Evolutionary conservation across 2,113 vertebrate species (phyloP).

Genomic region (Athene cunicularia): DNA sequence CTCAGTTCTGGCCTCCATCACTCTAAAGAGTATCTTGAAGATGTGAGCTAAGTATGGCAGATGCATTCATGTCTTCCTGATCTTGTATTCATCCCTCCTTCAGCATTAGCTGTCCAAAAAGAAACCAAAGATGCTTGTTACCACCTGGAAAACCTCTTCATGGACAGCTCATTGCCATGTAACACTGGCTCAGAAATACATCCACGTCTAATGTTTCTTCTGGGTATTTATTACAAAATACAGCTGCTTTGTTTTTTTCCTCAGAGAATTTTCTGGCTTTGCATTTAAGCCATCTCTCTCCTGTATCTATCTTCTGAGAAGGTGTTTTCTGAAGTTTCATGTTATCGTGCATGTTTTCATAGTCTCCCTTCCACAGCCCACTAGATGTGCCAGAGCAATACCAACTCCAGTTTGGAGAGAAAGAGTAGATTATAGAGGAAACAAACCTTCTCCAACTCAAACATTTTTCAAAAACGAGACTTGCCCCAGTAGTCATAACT

Average conservation of each 20-base stretch:
- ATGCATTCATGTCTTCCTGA: background rate
- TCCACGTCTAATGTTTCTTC: background rate
- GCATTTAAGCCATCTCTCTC: background rate
- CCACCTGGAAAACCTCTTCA: background rate
- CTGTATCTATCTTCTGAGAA: background rate
- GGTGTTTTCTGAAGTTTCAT: background rate
- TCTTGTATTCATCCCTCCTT: background rate
- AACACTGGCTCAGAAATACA: background rate
- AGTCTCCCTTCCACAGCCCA: background rate
- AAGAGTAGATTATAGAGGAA: background rate
- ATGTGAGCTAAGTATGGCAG: rapidly evolving
- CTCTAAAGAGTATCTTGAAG: background rate
- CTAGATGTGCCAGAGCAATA: background rate
- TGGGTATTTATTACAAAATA: background rate
- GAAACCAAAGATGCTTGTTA: background rate
- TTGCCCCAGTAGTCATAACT: background rate
- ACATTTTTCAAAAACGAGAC: background rate
- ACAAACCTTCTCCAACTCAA: background rate
- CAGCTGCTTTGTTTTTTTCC: background rate
- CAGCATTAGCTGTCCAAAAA: background rate
- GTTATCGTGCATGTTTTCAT: background rate
- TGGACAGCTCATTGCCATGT: background rate
- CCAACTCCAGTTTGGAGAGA: background rate
- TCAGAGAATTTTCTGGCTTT: background rate
- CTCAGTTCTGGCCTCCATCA: background rate